Base-by-base conservation (phyloP, 2,888 invertebrate genomes). In the Girardia tigrina region DNA sequence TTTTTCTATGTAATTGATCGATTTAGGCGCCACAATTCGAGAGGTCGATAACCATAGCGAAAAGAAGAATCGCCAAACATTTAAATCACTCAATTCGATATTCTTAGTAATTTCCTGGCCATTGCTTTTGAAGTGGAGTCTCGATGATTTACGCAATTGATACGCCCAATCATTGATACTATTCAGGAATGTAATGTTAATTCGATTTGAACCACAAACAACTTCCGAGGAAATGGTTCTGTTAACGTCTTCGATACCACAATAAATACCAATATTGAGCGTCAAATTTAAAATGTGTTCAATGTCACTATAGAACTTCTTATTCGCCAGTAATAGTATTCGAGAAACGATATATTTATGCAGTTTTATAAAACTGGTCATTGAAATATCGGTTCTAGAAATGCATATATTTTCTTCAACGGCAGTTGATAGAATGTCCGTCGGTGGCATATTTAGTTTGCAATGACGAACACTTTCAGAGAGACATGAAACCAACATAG, bases 41-140 rank as follows among this genome's bases (percentile, higher is more conserved):
- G 8, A 12, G 2, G 56, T 56, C 4, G n/a, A n/a, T n/a, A 56
- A 20, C 6, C 56, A 56, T 56, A 56, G n/a, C n/a, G n/a, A 56
- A 56, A 56, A 56, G 20, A 56, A n/a, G n/a, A n/a, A 56, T 56
- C 56, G 56, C n/a, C 56, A 56, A 4, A 56, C 56, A 56, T 56
- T n/a, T 20, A 23, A 12, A 56, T 56, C 56, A 56, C 56, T 56
- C 6, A 56, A 23, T n/a, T 56, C 56, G 56, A 56, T 56, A 56
- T 4, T 56, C 23, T 56, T 56, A 6, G 23, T n/a, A 20, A 56
- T 56, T 56, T 56, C 56, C n/a, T 23, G n/a, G n/a, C 2, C 23
- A 2, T 56, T 56, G 8, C 8, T 8, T 56, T 56, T 56, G 23
- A 56, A 56, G 23, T 56, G 56, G 20, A 56, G 23, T 16, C 23